Percentiles rank a stretch among this genome's conserved stretches.
Conservation (phyloP, 2,113 vertebrate species). For the Tupaia chinensis region DNA sequence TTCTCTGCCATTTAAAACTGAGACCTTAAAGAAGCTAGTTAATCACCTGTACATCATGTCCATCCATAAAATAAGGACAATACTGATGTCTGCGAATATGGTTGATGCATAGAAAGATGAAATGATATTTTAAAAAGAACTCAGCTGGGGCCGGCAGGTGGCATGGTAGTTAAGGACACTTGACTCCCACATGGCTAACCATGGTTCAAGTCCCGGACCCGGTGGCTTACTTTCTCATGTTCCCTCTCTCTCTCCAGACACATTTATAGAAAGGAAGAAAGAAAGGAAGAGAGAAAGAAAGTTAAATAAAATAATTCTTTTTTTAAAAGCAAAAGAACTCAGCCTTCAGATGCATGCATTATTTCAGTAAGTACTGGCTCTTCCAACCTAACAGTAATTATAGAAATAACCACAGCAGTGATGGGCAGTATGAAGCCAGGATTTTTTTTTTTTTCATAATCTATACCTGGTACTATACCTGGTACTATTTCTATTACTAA, state of each 20-base stretch:
- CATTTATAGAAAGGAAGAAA: too few relatives aligned
- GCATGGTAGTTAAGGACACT: too few relatives aligned
- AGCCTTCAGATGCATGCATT: conserved; percentile 27
- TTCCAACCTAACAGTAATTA: neutral
- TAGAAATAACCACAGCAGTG: neutral
- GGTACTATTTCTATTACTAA: neutral
- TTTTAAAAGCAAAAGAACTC: neutral
- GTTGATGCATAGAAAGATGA: conserved; percentile 47
- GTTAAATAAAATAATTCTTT: too few relatives aligned
- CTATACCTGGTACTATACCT: neutral
- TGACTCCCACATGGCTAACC: too few relatives aligned
- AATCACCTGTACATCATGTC: neutral
- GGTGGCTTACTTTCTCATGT: too few relatives aligned
- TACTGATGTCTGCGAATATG: neutral
- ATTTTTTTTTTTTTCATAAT: neutral
- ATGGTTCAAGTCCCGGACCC: too few relatives aligned
- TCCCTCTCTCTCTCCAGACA: too few relatives aligned
- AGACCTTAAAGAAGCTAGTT: conserved; percentile 56
- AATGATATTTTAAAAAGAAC: conserved; percentile 43
- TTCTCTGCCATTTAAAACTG: neutral
- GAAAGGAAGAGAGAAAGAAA: too few relatives aligned
- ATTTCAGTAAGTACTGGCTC: neutral
- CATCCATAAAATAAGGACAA: neutral
- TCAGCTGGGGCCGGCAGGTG: too few relatives aligned
- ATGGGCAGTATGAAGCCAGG: neutral